Base-by-base conservation (phyloP, 2,113 vertebrate genomes). In the Myxocyprinus asiaticus region DNA sequence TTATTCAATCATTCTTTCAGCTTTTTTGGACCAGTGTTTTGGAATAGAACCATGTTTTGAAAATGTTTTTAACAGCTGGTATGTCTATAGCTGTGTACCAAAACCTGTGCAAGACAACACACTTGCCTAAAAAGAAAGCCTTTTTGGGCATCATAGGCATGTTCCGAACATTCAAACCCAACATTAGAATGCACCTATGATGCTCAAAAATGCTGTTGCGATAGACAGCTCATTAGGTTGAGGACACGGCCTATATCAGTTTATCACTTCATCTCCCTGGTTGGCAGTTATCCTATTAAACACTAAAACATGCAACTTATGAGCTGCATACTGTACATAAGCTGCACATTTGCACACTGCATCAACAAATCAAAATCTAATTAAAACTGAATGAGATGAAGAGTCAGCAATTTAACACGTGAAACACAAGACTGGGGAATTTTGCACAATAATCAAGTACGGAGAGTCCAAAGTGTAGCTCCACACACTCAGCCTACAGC, bases 331-430 rank as follows among this genome's bases (percentile, higher is more conserved):
- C 22, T 33, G 22, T 33, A 63, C 10, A 68, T 17, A 63, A 81
- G 76, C 22, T 33, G 22, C 22, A 33, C 22, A 33, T 33, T 33
- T 33, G 4, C 48, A 69, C 22, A 69, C 53, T 48, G 55, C 33
- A 33, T 56, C 1, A 33, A n/a, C 12, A 6, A 44, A 42, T 12
- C n/a, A 67, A 44, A 78, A 33, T 33, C 22, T 1, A 33, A 67
- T 6, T 51, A 70, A 14, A 59, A 58, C 4, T 63, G 22, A 63
- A 11, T 63, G 33, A 63, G 4, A 42, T 17, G 51, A 7, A 11
- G 9, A 75, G 17, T 82, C 75, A 67, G 76, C 58, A 50, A 45
- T 59, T 73, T 61, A 7, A 80, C 33, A 47, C n/a, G 6, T 53
- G 64, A 67, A 44, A 78, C 43, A 56, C 3, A 71, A 74, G 15